Percentiles rank a stretch among this genome's conserved stretches.
phyloP scores from a whole-genome alignment of 2,113 vertebrate species.

The Gallinago media region DNA sequence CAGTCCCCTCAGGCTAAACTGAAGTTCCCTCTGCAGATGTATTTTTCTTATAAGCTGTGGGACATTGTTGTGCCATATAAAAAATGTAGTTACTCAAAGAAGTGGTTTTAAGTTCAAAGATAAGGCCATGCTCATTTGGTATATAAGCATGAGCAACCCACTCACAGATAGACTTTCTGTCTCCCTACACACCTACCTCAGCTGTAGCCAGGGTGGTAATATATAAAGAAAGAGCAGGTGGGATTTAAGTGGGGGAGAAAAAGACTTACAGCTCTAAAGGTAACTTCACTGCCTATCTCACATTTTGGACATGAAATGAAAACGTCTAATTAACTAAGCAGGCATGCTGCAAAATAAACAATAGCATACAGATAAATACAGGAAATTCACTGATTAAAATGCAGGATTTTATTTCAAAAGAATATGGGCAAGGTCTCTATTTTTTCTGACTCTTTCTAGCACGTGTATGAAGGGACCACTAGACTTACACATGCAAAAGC shows the following conservation, averaged over 20 bases:
- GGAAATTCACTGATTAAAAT: not conserved
- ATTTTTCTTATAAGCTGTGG: constrained; percentile 2
- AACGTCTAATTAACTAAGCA: constrained; percentile 12
- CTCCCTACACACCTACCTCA: not conserved
- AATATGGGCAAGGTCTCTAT: not conserved
- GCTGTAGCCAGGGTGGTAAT: constrained; percentile 8
- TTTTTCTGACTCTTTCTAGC: not conserved
- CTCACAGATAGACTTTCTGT: not conserved
- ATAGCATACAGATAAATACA: not conserved
- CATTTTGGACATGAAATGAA: constrained; percentile 37
- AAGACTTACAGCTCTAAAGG: not conserved
- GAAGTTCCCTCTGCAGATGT: not conserved
- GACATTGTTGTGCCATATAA: not conserved
- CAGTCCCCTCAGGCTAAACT: not conserved
- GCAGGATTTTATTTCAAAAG: not conserved
- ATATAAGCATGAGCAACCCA: not conserved
- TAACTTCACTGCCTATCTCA: constrained; percentile 17
- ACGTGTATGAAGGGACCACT: not conserved
- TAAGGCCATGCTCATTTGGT: constrained; percentile 33
- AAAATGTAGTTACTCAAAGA: constrained; percentile 7
- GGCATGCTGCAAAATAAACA: constrained; percentile 7
- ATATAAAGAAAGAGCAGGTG: constrained; percentile 32
- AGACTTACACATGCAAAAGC: constrained; percentile 4
- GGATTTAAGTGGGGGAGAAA: not conserved
- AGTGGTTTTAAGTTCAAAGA: constrained; percentile 55